Base-by-base conservation (phyloP, 1,140 invertebrate species). In the Pachyrhynchus sulphureomaculatus region DNA sequence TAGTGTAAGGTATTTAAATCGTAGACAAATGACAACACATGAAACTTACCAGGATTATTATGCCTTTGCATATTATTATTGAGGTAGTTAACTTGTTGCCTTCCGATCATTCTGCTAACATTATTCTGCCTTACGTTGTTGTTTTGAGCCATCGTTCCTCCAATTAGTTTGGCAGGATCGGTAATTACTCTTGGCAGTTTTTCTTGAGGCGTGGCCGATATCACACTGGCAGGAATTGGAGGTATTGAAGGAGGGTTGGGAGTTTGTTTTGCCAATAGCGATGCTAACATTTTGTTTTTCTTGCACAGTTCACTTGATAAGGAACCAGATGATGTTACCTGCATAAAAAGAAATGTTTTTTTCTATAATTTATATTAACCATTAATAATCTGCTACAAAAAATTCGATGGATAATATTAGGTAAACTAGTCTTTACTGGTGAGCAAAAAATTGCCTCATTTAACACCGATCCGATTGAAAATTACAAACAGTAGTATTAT, bases 221-320 rank as follows among this genome's bases (percentile, higher is more conserved):
- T 86, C 75, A 82, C 81, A 78, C 81, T 85, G 17, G 82, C 80
- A 60, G 86, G 81, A 58, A 87, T 81, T 48, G 82, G 82, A 64
- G 86, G 84, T 53, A 88, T 84, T 1, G 81, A 81, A 34, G 88
- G 85, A 44, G 86, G 84, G 32, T 85, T 83, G n/a, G 87, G 83
- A 47, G 89, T 86, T 67, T 89, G 85, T 72, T 89, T 88, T 9
- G 90, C 89, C 68, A 96, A 76, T 53, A 96, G 76, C 39, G 87
- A 86, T 9, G 92, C 91, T 61, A 95, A 79, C 84, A 95, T 91
- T 68, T 89, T 88, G 77, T 96, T 96, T 69, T 87, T 89, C 73
- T 91, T 84, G 75, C 88, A 89, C 3, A 92, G 78, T 58, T 86
- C 84, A 66, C 87, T 89, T 65, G 68, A 61, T 51, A 81, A 82